Evolutionary conservation across 2,888 invertebrate genomes (phyloP).

Genomic region (Entomobrya proxima): DNA sequence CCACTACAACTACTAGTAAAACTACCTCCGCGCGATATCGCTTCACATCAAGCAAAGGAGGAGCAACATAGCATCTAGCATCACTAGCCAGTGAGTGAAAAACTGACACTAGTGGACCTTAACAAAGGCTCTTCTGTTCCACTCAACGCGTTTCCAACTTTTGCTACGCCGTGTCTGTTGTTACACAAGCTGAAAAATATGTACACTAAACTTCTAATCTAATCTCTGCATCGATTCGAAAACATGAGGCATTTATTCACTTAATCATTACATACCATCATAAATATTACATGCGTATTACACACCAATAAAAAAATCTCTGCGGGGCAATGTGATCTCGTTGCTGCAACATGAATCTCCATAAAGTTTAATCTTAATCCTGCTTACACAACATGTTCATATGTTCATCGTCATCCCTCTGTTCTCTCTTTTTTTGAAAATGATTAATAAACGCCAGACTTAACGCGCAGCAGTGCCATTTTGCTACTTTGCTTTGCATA

Average conservation of each 20-base stretch:
- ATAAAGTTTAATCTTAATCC: conserved; percentile 28
- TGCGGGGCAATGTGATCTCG: conserved; percentile 3
- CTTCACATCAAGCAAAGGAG: neutral
- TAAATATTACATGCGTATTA: conserved; percentile 25
- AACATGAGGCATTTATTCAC: conserved; percentile 33
- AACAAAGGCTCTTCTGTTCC: conserved; percentile 16
- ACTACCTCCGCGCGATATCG: neutral
- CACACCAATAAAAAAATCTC: neutral
- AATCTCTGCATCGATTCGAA: conserved; percentile 3
- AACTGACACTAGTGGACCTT: conserved; percentile 28
- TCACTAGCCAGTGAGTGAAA: conserved; percentile 1
- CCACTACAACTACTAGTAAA: neutral
- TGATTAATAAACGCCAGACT: conserved; percentile 39
- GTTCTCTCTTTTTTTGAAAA: neutral
- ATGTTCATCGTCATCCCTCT: neutral
- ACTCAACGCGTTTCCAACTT: neutral
- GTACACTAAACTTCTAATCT: neutral
- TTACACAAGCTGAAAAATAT: neutral
- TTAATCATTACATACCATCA: conserved; percentile 36
- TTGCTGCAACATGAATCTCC: neutral
- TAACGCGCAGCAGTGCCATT: neutral
- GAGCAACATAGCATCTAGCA: neutral
- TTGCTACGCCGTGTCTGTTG: neutral
- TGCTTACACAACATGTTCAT: conserved; percentile 35
- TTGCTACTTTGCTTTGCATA: neutral